Percentiles rank a stretch among this genome's conserved stretches.
These are phyloP conservation scores for Blennius ocellaris DNA, from an alignment of 2,113 vertebrate genomes.

Conservation along the genomic window DNA sequence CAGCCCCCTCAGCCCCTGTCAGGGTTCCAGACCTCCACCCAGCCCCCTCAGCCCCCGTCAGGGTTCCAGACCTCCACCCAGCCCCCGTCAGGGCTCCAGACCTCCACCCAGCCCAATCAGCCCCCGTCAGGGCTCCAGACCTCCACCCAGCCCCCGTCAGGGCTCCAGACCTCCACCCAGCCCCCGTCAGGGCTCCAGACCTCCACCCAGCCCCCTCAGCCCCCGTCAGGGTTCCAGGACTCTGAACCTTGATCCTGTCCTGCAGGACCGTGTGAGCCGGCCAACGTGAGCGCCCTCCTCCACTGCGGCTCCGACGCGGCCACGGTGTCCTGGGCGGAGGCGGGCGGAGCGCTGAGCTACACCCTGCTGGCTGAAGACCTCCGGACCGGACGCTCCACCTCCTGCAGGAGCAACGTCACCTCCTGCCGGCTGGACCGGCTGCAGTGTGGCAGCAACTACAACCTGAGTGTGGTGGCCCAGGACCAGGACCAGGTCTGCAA, in stretches of 20 bases:
- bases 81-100: too few species aligned
- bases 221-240: too few species aligned
- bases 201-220: too few species aligned
- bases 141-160: too few species aligned
- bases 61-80: too few species aligned
- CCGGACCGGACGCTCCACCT: conserved; percentile 37
- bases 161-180: too few species aligned
- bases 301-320: conserved; percentile 68
- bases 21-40: too few species aligned
- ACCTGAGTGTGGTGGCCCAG: conserved; percentile 74
- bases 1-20: too few species aligned
- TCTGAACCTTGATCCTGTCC: neutral
- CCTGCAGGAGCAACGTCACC: conserved; percentile 65
- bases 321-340: conserved; percentile 70
- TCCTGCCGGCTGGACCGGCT: conserved; percentile 75
- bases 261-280: conserved; percentile 73
- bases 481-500: conserved; percentile 68
- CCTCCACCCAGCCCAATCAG: too few species aligned
- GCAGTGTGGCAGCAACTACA: conserved; percentile 75
- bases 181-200: too few species aligned
- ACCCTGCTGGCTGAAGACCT: conserved; percentile 49
- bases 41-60: too few species aligned
- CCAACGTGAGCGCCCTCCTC: conserved; percentile 62
- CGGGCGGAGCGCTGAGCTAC: conserved; percentile 60
- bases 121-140: too few species aligned